Evolutionary conservation across 2,888 invertebrate species (phyloP).

Genomic region (Prenolepis imparis): DNA sequence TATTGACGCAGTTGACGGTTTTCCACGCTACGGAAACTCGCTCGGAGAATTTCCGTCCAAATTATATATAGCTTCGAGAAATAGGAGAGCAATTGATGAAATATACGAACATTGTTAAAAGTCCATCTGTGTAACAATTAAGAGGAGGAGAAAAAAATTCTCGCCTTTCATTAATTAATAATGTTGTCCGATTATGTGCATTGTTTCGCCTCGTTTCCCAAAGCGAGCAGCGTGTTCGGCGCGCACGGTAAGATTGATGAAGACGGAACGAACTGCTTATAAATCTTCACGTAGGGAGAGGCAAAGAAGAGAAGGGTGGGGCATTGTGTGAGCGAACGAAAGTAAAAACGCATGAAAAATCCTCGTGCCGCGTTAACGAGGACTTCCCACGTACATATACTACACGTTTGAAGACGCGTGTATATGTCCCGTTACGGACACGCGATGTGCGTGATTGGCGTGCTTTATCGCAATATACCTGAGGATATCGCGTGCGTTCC

Average conservation of each 20-base stretch:
- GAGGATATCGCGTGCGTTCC: slow-evolving; percentile 29
- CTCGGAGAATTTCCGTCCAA: not conserved
- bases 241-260: slow-evolving; percentile 13
- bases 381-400: slow-evolving; percentile 31
- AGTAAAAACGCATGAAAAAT: slow-evolving; percentile 29
- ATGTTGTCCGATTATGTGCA: not conserved
- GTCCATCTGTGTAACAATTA: not conserved
- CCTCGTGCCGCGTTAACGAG: slow-evolving; percentile 28
- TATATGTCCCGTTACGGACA: not conserved
- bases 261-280: not conserved
- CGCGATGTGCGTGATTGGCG: slow-evolving; percentile 39
- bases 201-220: not conserved
- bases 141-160: not conserved
- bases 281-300: not conserved
- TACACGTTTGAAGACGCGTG: not conserved
- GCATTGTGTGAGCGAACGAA: not conserved
- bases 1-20: not conserved
- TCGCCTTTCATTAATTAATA: slow-evolving; percentile 1
- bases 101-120: not conserved
- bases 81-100: not conserved
- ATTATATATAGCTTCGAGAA: not conserved
- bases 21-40: slow-evolving; percentile 12
- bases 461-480: slow-evolving; percentile 25
- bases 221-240: slow-evolving; percentile 11
- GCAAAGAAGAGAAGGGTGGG: not conserved